These are phyloP conservation scores for Calyptomena viridis DNA, from an alignment of 2,113 vertebrate genomes.

Conservation along the genomic window DNA sequence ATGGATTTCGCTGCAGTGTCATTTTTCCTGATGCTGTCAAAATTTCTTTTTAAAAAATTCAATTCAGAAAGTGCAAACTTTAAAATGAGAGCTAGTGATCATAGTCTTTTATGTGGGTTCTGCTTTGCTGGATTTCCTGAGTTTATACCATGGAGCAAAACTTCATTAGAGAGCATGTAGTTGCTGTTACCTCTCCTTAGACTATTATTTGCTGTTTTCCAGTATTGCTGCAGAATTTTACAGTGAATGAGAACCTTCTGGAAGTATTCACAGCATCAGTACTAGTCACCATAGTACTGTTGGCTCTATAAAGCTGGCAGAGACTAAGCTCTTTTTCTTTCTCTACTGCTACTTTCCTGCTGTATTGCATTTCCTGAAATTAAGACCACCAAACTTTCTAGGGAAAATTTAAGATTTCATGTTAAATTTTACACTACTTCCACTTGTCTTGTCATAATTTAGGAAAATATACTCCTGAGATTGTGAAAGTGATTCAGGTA, in stretches of 20 bases:
- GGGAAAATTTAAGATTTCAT: background rate
- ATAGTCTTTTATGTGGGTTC: background rate
- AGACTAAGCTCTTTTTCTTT: background rate
- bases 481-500: background rate
- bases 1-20: background rate
- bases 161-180: background rate
- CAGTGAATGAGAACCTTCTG: background rate
- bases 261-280: background rate
- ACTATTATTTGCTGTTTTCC: background rate
- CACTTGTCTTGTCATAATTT: background rate
- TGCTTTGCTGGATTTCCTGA: background rate
- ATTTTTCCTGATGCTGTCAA: background rate
- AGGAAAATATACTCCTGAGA: constrained; percentile 12
- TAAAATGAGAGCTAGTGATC: background rate
- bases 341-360: background rate
- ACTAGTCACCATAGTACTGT: background rate
- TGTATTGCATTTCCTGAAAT: background rate
- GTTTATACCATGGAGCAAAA: constrained; percentile 7
- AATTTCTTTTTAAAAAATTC: background rate
- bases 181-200: background rate
- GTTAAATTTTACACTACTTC: background rate
- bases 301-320: background rate
- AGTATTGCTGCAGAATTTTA: background rate
- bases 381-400: background rate
- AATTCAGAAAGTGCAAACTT: background rate